Conservation (phyloP, 2,797 vertebrate genomes). For the Vireo griseus region DNA sequence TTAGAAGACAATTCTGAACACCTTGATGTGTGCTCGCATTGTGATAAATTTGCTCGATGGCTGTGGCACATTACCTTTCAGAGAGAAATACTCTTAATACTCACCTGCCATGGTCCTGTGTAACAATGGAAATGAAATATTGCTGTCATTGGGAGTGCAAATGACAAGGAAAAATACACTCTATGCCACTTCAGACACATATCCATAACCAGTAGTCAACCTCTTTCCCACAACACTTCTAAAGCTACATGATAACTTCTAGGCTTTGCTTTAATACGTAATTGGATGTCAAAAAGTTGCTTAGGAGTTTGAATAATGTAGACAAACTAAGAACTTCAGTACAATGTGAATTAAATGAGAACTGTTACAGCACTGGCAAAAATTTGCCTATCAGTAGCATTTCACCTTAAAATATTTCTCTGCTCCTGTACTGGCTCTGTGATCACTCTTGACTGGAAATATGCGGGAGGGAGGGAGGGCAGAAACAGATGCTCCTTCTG, state of each 20-base stretch:
- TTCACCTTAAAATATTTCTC: neutral
- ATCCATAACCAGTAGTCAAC: neutral
- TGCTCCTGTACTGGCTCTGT: neutral
- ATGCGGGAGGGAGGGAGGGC: too few species aligned
- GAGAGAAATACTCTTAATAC: neutral
- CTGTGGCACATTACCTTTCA: neutral
- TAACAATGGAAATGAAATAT: neutral
- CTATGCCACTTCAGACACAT: neutral
- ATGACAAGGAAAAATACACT: neutral
- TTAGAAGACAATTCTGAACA: neutral
- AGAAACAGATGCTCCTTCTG: neutral
- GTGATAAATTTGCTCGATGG: neutral
- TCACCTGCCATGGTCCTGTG: neutral
- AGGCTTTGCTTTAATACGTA: neutral
- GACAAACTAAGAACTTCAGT: neutral
- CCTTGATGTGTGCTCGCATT: neutral
- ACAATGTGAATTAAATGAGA: neutral
- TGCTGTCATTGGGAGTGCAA: neutral
- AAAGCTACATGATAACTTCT: neutral
- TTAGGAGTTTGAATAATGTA: neutral
- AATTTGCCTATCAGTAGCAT: neutral
- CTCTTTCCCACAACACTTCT: neutral
- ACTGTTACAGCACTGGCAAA: neutral
- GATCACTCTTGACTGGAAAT: neutral
- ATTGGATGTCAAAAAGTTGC: neutral